phyloP scores from a whole-genome alignment of 2,888 invertebrate genomes.

The Flexamia atlantica region DNA sequence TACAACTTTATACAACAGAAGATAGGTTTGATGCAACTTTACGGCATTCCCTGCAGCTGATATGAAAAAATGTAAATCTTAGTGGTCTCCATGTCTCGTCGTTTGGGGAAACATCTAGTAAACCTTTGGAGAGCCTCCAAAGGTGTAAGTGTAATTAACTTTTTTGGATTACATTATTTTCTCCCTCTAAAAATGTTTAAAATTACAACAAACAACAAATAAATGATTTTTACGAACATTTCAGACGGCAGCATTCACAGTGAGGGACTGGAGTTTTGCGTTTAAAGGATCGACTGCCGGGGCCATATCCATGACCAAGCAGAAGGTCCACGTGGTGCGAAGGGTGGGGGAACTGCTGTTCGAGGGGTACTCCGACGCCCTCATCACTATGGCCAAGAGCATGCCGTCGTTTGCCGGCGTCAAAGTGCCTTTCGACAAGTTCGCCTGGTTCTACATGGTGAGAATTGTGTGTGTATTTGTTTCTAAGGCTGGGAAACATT shows the following conservation, averaged over 20 bases:
- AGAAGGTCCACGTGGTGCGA: conserved; percentile 76
- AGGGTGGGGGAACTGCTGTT: conserved; percentile 85
- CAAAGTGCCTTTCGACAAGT: conserved; percentile 80
- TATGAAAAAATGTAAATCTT: too few species aligned
- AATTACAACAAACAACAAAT: too few species aligned
- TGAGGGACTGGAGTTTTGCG: conserved; percentile 74
- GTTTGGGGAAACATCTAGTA: too few species aligned
- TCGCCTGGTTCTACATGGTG: conserved; percentile 89
- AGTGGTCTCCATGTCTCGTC: too few species aligned
- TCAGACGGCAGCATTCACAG: conserved; percentile 75
- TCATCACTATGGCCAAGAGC: conserved; percentile 77
- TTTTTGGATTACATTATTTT: too few species aligned
- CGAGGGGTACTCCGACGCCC: conserved; percentile 87
- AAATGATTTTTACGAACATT: background rate
- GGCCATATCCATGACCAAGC: conserved; percentile 75
- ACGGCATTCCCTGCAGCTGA: too few species aligned
- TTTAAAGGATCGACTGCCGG: conserved; percentile 67
- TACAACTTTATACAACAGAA: too few species aligned
- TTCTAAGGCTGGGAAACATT: too few species aligned
- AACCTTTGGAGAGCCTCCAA: too few species aligned
- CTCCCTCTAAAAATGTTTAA: too few species aligned
- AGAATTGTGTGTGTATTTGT: background rate
- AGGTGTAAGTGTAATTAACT: too few species aligned
- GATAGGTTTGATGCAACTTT: too few species aligned
- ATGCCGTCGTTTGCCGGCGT: conserved; percentile 69